Conservation (phyloP, 2,797 vertebrate species). For the Tolypeutes matacus region DNA sequence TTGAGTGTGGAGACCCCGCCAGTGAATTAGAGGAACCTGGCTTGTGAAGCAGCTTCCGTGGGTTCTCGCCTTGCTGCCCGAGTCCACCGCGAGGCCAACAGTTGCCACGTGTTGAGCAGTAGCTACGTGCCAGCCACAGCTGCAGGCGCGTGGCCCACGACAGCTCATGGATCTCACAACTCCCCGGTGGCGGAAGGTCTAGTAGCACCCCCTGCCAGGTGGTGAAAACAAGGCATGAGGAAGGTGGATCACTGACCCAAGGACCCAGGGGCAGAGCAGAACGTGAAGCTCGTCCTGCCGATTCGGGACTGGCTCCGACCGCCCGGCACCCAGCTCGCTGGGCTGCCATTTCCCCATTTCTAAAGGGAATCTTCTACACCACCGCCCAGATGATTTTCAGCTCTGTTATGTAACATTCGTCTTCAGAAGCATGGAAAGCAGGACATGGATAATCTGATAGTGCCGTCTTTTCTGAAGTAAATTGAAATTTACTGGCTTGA, state of each 20-base stretch:
- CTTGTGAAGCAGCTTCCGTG: fast-evolving
- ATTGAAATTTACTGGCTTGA: neutral
- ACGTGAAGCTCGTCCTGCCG: neutral
- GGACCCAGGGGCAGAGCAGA: neutral
- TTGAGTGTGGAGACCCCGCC: neutral
- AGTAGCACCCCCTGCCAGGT: fast-evolving
- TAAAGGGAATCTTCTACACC: fast-evolving
- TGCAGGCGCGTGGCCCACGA: too few relatives aligned
- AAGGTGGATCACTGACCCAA: neutral
- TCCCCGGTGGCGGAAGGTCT: neutral
- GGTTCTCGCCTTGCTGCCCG: too few relatives aligned
- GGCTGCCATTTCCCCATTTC: neutral
- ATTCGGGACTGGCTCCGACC: neutral
- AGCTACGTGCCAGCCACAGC: neutral
- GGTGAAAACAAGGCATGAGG: neutral
- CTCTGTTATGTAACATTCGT: neutral
- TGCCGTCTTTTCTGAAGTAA: fast-evolving
- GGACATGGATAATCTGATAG: fast-evolving
- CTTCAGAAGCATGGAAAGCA: neutral
- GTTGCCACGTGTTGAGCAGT: neutral
- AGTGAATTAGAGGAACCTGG: fast-evolving
- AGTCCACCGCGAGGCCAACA: fast-evolving
- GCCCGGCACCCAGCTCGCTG: fast-evolving
- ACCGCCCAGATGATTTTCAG: fast-evolving
- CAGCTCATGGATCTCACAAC: neutral